phyloP scores from a whole-genome alignment of 2,113 vertebrate species.

The Apodemus speciosus region DNA sequence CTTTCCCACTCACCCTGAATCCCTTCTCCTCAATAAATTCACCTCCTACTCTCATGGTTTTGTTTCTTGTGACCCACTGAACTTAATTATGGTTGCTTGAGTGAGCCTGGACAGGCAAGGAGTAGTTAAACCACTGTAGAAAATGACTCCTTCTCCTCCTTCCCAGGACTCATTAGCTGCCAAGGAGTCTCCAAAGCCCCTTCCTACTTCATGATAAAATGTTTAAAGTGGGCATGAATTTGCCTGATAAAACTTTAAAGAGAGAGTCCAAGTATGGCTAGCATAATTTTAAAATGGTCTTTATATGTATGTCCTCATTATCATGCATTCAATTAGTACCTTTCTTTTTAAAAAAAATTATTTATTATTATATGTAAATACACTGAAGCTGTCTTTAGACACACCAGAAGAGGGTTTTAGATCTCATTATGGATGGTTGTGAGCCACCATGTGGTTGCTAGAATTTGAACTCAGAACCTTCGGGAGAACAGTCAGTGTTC shows the following conservation, averaged over 20 bases:
- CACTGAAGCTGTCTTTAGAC: too few species aligned
- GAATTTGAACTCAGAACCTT: too few species aligned
- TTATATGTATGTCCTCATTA: not conserved
- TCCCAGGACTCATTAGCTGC: not conserved
- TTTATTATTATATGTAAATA: too few species aligned
- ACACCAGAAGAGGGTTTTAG: too few species aligned
- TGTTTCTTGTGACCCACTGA: not conserved
- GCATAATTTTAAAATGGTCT: not conserved
- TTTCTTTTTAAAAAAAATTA: not conserved
- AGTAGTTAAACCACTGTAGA: not conserved
- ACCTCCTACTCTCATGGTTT: not conserved
- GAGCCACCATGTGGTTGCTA: too few species aligned
- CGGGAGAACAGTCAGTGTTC: too few species aligned
- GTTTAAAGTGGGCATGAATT: not conserved
- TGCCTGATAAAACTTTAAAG: not conserved
- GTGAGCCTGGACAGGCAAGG: not conserved
- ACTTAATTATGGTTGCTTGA: not conserved
- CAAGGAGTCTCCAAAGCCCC: not conserved
- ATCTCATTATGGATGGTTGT: too few species aligned
- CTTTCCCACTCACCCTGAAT: not conserved
- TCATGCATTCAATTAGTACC: not conserved
- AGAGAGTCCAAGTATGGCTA: not conserved
- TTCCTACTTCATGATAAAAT: not conserved
- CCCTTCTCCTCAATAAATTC: not conserved
- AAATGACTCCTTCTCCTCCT: not conserved